Base-by-base conservation (phyloP, 2,888 invertebrate species). In the Cyaniris semiargus region DNA sequence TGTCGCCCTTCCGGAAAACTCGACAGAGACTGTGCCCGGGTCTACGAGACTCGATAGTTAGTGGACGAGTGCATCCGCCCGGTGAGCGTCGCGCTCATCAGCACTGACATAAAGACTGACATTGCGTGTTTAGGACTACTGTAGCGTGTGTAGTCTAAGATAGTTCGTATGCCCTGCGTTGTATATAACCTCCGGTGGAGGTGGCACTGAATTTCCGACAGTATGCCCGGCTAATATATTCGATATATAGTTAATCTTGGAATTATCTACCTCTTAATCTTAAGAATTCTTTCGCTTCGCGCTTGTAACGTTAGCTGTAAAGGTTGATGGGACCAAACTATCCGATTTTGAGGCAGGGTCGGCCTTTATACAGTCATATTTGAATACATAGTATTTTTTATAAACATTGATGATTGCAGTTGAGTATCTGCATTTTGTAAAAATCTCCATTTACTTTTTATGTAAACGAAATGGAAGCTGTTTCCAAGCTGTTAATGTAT, bases 1-100 rank as follows among this genome's bases (percentile, higher is more conserved):
- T 84, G 98, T 98, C 90, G 53, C 44, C 10, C 10, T 96, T 97
- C 84, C 95, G 97, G 84, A 97, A 98, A 0, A 44, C 10, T 10
- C 3, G 44, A 44, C 44, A 2, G 44, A 44, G 44, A 3, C 10
- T 3, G 44, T 44, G 44, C 44, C 3, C 90, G 96, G 82, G 96
- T 97, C 90, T 97, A 97, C 93, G 97, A 85, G 58, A 31, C 66
- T 66, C 60, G 60, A 93, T 92, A 75, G 80, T 79, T 83, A 83
- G 82, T 84, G 81, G 83, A 85, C 85, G 80, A 86, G 90, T 91
- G 92, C 89, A 87, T 86, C 90, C 27, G 60, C 60, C 21, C 60
- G 23, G 23, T 44, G 72, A 72, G 44, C 72, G 72, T 72, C 44
- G 38, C 91, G 92, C 91, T 88, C 89, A 88, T 83, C 85, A 89